These are phyloP conservation scores for Brachionus koreanus DNA, from an alignment of 1,140 invertebrate species.

Conservation along the genomic window DNA sequence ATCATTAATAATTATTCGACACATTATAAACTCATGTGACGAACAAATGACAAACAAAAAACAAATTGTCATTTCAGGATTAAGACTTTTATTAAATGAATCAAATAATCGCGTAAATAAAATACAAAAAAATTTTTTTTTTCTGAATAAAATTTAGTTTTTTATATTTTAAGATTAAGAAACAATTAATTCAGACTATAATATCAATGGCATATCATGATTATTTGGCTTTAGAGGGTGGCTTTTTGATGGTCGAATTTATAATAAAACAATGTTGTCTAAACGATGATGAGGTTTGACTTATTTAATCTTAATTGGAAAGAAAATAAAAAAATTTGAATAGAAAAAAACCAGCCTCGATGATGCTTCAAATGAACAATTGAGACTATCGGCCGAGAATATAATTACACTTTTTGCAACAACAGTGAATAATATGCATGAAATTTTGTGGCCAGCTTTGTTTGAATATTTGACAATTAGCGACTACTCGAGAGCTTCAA, in stretches of 20 bases:
- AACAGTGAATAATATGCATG: constrained; percentile 70
- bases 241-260: constrained; percentile 72
- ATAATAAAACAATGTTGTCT: constrained; percentile 71
- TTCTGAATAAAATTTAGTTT: constrained; percentile 24
- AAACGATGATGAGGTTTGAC: constrained; percentile 47
- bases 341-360: constrained; percentile 54
- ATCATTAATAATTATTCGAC: constrained; percentile 75
- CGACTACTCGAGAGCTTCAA: constrained; percentile 66
- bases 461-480: constrained; percentile 69
- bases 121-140: background rate
- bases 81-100: constrained; percentile 58
- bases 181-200: constrained; percentile 72
- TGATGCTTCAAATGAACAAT: constrained; percentile 57
- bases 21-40: constrained; percentile 57
- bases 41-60: constrained; percentile 59
- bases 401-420: constrained; percentile 77
- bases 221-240: constrained; percentile 68
- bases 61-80: constrained; percentile 60
- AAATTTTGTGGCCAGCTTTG: constrained; percentile 73
- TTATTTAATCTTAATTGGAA: background rate
- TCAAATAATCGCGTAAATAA: constrained; percentile 59
- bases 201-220: constrained; percentile 74
- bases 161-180: constrained; percentile 65
- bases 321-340: background rate
- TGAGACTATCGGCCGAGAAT: constrained; percentile 62